Evolutionary conservation across 2,888 invertebrate species (phyloP).

Genomic region (Pyrochroa serraticornis): DNA sequence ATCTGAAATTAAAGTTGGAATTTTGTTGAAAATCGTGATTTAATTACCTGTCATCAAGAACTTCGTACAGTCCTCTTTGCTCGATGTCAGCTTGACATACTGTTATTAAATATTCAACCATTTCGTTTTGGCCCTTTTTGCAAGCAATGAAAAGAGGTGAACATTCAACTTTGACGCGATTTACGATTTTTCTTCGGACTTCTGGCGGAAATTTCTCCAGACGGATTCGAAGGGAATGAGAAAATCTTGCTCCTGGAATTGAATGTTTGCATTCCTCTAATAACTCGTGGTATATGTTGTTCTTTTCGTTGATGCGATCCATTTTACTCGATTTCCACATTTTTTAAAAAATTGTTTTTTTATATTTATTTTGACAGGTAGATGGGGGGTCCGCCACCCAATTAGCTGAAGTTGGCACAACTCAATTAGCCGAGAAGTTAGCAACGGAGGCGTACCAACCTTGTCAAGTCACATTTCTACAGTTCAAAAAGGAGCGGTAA

Average conservation of each 20-base stretch:
- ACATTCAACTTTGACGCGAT: conserved; percentile 75
- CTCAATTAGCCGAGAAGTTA: too few species aligned
- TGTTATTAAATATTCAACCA: conserved; percentile 84
- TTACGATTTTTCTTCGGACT: conserved; percentile 71
- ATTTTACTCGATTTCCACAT: conserved; percentile 53
- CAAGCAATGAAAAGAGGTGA: conserved; percentile 82
- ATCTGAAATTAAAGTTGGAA: conserved; percentile 50
- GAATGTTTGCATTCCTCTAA: conserved; percentile 71
- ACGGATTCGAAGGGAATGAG: conserved; percentile 61
- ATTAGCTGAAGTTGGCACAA: too few species aligned
- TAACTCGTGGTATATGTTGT: conserved; percentile 66
- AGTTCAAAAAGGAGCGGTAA: too few species aligned
- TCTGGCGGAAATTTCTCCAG: conserved; percentile 66
- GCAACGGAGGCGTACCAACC: too few species aligned
- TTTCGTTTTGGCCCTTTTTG: conserved; percentile 79
- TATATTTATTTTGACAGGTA: conserved; percentile 30
- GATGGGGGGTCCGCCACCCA: too few species aligned
- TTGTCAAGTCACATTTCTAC: too few species aligned
- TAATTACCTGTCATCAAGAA: conserved; percentile 73
- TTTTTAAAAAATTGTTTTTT: conserved; percentile 32
- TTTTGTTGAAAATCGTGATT: too few species aligned
- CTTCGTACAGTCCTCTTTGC: conserved; percentile 84
- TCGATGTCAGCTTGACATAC: conserved; percentile 85
- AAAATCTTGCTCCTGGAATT: conserved; percentile 72
- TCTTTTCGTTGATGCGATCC: conserved; percentile 55